Base-by-base conservation (phyloP, 2,113 vertebrate species). In the Uria lomvia region DNA sequence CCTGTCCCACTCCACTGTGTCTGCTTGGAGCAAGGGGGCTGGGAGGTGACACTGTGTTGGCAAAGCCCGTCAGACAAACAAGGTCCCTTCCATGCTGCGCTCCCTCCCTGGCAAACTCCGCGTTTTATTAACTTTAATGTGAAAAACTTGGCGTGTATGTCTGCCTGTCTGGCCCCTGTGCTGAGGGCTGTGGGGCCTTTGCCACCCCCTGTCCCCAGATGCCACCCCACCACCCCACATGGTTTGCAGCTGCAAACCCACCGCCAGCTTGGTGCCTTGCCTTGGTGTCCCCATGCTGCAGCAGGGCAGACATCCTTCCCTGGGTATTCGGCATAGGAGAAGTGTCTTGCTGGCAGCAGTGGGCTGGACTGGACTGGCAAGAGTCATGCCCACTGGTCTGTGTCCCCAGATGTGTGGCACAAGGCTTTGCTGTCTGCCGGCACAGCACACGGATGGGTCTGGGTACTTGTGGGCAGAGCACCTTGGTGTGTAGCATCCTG, bases 281-380 rank as follows among this genome's bases (percentile, higher is more conserved):
- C 27, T 75, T 20, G 17, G 36, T 50, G 34, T 77, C 45, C 4
- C 1, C 0, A 1, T 68, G 30, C 36, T 86, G 23, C 36, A 43
- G 26, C 1, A 2, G 45, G 55, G 16, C 27, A 40, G 15, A 45
- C 42, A 8, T 53, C 50, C 55, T 73, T 76, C 50, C 36, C 42
- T 47, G 40, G 36, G 5, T 1, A 0, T 71, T 58, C 0, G 3
- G 40, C 7, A 0, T 2, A 27, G 66, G 45, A 63, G 15, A 38
- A 42, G 32, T 2, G 0, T 42, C 34, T 72, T 6, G 5, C 14
- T 88, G 88, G 60, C 40, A 80, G 18, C 27, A 24, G 23, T 32
- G 38, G 30, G 1, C 23, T 30, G 40, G 20, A 6, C 16, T 50
- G 84, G 22, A 30, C 40, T 84, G 55, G 40, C 82, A 82, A 56